Evolutionary conservation across 2,797 vertebrate species (phyloP).

Genomic region (Vireo griseus): DNA sequence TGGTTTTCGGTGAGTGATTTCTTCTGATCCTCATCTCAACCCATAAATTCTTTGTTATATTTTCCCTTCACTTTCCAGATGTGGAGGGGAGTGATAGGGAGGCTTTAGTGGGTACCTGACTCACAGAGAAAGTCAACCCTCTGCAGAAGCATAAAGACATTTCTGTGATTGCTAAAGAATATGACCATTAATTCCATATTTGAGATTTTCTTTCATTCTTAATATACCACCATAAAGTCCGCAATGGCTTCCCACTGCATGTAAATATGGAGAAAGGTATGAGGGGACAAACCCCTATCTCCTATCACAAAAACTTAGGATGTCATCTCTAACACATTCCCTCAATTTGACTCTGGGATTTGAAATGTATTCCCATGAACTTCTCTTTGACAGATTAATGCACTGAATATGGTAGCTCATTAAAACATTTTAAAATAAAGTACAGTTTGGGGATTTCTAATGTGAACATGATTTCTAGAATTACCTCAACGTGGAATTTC

Average conservation of each 20-base stretch:
- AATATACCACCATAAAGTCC: background rate
- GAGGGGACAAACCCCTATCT: background rate
- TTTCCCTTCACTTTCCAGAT: background rate
- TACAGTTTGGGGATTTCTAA: slow-evolving; percentile 45
- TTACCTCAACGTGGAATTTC: slow-evolving; percentile 36
- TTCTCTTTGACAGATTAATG: slow-evolving; percentile 47
- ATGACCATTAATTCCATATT: background rate
- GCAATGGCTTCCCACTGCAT: background rate
- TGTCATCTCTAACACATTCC: background rate
- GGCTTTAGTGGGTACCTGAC: background rate
- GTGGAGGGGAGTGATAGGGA: fast-evolving
- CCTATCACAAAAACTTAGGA: background rate
- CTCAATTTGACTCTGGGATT: background rate
- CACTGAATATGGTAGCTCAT: slow-evolving; percentile 20
- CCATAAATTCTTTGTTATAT: background rate
- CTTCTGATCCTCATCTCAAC: background rate
- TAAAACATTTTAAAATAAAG: slow-evolving; percentile 62
- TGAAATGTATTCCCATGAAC: background rate
- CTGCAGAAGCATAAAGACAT: background rate
- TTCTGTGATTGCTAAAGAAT: background rate
- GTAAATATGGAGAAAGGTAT: background rate
- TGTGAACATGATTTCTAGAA: slow-evolving; percentile 48
- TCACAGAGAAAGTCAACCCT: background rate
- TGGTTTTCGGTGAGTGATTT: background rate
- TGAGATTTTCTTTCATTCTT: background rate